A percentile compares a stretch with the other conserved stretches of the same genome.
These are phyloP conservation scores for Ataeniobius toweri DNA, from an alignment of 2,797 vertebrate genomes.

Conservation along the genomic window DNA sequence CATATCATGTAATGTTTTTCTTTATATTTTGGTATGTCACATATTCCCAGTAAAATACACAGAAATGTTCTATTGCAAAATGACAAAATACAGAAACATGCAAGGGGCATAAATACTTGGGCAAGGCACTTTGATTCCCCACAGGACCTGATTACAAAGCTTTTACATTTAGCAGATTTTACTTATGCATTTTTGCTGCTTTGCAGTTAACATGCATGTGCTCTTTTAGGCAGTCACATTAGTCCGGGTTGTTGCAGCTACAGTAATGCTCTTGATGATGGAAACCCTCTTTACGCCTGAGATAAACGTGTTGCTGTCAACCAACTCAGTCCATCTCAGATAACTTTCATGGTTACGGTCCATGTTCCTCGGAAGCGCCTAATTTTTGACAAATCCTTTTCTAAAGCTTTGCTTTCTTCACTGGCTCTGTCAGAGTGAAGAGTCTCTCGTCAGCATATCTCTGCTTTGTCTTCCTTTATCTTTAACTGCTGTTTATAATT, in stretches of 20 bases:
- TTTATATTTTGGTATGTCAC: neutral
- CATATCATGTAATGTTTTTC: neutral
- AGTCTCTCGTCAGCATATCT: conserved; percentile 63
- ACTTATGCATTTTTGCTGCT: conserved; percentile 17
- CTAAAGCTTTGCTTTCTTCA: conserved; percentile 39
- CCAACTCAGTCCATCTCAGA: conserved; percentile 25
- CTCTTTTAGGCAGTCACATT: conserved; percentile 28
- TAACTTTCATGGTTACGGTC: conserved; percentile 28
- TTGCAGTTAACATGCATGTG: conserved; percentile 12
- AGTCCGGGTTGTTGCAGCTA: conserved; percentile 36
- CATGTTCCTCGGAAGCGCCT: conserved; percentile 46
- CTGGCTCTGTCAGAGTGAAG: conserved; percentile 59
- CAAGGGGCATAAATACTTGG: neutral
- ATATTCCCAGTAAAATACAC: neutral
- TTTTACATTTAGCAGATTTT: conserved; percentile 23
- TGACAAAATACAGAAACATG: neutral
- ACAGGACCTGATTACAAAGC: conserved; percentile 5
- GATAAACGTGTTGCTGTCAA: conserved; percentile 65
- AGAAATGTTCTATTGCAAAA: neutral
- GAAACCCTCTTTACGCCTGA: conserved; percentile 53
- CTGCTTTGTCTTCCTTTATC: conserved; percentile 39
- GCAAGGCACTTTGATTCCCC: conserved; percentile 10
- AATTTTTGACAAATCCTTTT: conserved; percentile 63
- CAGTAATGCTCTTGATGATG: conserved; percentile 42
- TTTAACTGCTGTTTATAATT: conserved; percentile 20